A percentile compares a stretch with the other conserved stretches of the same genome.
Evolutionary conservation across 2,888 invertebrate species (phyloP).

Genomic region (Lucinisca nassula): DNA sequence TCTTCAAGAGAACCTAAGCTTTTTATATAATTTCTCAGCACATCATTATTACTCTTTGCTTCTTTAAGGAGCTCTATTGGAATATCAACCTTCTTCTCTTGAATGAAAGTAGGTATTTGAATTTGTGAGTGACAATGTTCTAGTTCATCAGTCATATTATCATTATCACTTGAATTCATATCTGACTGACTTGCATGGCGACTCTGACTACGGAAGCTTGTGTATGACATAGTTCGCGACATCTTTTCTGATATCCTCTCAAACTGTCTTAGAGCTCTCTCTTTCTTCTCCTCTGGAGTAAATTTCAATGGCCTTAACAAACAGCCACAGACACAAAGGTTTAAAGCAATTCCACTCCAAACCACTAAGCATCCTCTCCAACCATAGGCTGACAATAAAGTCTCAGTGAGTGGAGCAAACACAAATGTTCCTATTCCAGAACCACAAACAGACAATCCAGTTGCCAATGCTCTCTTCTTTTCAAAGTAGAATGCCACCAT

Average conservation of each 20-base stretch:
- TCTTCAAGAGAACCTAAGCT: constrained; percentile 8
- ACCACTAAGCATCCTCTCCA: constrained; percentile 87
- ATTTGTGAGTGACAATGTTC: constrained; percentile 91
- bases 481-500: constrained; percentile 88
- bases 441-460: constrained; percentile 87
- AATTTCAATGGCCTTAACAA: constrained; percentile 85
- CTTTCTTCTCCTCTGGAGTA: constrained; percentile 75
- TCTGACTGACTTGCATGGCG: constrained; percentile 68
- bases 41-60: constrained; percentile 66
- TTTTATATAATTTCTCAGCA: constrained; percentile 64
- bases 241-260: constrained; percentile 78
- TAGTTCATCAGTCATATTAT: constrained; percentile 47
- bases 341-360: constrained; percentile 84
- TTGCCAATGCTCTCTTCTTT: constrained; percentile 87
- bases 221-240: constrained; percentile 71
- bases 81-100: constrained; percentile 67
- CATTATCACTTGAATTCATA: constrained; percentile 48
- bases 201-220: constrained; percentile 71
- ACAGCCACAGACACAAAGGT: constrained; percentile 85
- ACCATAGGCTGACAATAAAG: constrained; percentile 84
- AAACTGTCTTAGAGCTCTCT: constrained; percentile 79
- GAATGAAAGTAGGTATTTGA: constrained; percentile 94
- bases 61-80: constrained; percentile 75
- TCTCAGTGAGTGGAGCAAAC: constrained; percentile 86
- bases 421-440: constrained; percentile 87